Evolutionary conservation across 2,888 invertebrate genomes (phyloP).

Genomic region (Ophioninae sp.): DNA sequence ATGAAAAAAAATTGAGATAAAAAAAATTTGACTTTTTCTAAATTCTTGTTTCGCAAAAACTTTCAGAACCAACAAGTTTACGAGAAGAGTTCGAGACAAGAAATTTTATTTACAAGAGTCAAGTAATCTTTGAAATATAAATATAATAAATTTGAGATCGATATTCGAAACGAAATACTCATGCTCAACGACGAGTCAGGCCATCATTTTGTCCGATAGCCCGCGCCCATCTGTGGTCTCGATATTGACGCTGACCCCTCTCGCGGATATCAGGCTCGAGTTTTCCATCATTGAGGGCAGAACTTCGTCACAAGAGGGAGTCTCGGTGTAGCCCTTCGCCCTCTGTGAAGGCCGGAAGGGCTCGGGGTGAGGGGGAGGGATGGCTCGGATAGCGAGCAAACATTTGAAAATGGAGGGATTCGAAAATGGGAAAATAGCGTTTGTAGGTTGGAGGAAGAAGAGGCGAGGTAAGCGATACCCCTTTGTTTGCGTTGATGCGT

Average conservation of each 20-base stretch:
- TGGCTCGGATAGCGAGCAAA: conserved; percentile 32
- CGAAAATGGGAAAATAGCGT: conserved; percentile 48
- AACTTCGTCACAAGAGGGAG: conserved; percentile 3
- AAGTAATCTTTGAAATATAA: no score
- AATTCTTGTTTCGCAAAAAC: no score
- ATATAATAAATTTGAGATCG: no score
- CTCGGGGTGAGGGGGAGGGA: neutral
- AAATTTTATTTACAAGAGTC: no score
- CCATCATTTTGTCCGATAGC: neutral
- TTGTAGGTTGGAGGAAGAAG: conserved; percentile 20
- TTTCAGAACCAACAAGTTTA: no score
- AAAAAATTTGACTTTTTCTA: no score
- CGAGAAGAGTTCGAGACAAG: no score
- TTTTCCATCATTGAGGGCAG: neutral
- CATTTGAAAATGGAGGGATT: conserved; percentile 44
- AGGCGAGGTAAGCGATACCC: conserved; percentile 14
- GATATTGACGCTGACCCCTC: neutral
- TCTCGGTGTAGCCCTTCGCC: conserved; percentile 11
- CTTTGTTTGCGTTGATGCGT: conserved; percentile 11
- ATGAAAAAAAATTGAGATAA: no score
- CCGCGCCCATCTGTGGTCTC: neutral
- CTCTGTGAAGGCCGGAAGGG: neutral
- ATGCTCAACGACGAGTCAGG: neutral
- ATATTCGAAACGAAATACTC: neutral
- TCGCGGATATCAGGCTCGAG: neutral